Base-by-base conservation (phyloP, 2,888 invertebrate species). In the Phragmatobia fuliginosa region DNA sequence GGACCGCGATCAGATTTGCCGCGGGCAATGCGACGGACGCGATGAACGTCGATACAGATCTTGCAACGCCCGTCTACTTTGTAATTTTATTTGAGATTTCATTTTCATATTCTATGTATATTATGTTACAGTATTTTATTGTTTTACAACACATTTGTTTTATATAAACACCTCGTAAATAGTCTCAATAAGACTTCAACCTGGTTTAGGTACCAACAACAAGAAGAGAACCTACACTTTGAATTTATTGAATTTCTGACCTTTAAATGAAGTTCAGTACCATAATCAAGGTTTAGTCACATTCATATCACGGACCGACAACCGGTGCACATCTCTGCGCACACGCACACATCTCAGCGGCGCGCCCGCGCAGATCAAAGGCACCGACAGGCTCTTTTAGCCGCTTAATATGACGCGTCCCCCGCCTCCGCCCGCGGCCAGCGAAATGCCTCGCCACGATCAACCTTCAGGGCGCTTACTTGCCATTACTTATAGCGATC, bases 321-420 rank as follows among this genome's bases (percentile, higher is more conserved):
- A 92, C 94, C 94, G 92, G 92, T 89, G 93, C 91, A 89, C 90
- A 90, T 89, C 90, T 87, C 86, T 78, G 81, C 84, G 85, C 84
- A 82, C 87, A 86, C 89, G 86, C 90, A 89, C 89, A 88, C 85
- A 83, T 77, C 84, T 82, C 86, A 69, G 80, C 84, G 82, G 83
- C 86, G 90, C 87, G 88, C 89, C 82, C 83, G 87, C 87, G 84
- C 90, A 88, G 92, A 93, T 95, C 95, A 95, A 95, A 95, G 95
- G 94, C 91, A 93, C 95, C 94, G 94, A 94, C 94, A 94, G 92
- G 90, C 94, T 95, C 94, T 93, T 95, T 94, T 94, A 94, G 94
- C 94, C 91, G 94, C 94, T 93, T 95, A 95, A 95, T 95, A 94
- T 94, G 94, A 95, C 94, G 94, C 92, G 92, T 89, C 90, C 91